These are phyloP conservation scores for Athripsodes cinereus DNA, from an alignment of 2,888 invertebrate genomes.

Conservation along the genomic window DNA sequence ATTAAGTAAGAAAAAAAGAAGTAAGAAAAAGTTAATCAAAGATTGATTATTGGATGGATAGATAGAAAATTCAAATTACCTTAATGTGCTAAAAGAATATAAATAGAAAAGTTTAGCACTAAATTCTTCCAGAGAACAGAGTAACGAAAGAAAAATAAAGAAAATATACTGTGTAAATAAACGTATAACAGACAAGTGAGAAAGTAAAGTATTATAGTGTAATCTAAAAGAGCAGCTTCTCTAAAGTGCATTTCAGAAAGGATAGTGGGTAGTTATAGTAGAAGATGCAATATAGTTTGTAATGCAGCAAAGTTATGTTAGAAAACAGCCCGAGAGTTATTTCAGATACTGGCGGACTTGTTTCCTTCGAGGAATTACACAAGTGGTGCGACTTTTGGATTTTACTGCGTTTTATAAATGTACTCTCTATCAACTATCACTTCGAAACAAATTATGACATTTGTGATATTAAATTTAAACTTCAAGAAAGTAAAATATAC, in stretches of 20 bases:
- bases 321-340: slow-evolving; percentile 17
- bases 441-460: no score
- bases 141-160: not conserved
- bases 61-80: not conserved
- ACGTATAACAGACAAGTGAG: not conserved
- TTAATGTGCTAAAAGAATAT: not conserved
- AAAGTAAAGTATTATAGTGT: slow-evolving; percentile 3
- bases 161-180: not conserved
- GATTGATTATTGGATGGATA: no score
- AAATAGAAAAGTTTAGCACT: not conserved
- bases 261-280: not conserved
- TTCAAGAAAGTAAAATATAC: no score
- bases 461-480: no score
- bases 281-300: slow-evolving; percentile 12
- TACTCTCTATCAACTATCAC: no score
- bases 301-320: slow-evolving; percentile 13
- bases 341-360: slow-evolving; percentile 19
- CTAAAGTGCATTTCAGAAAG: slow-evolving; percentile 25
- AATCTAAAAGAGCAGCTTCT: slow-evolving; percentile 23
- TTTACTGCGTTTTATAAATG: no score
- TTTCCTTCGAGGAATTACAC: not conserved
- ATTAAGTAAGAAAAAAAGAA: no score
- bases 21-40: no score
- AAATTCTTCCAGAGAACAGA: not conserved
- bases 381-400: no score